Base-by-base conservation (phyloP, 1,140 invertebrate genomes). In the Heliconius hewitsoni region DNA sequence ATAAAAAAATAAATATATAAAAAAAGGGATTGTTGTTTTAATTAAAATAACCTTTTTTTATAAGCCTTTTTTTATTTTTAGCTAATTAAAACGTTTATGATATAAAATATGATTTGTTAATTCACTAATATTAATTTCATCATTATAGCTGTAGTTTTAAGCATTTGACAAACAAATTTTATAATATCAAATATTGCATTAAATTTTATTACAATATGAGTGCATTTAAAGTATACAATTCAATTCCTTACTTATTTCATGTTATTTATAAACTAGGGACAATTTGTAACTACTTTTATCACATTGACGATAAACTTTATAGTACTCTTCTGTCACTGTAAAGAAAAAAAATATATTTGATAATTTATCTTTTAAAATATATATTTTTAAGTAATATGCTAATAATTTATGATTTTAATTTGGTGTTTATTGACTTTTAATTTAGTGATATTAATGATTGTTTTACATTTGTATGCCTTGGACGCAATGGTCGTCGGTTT, bases 1-100 rank as follows among this genome's bases (percentile, higher is more conserved):
- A 85, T 86, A 89, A 90, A 92, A 90, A 90, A 90, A 86, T 30
- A 76, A 89, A 91, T 90, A 89, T 89, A 85, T 89, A 87, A 79
- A 86, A 90, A 87, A 90, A 66, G 77, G 76, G 66, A 74, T 57
- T 87, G 87, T 89, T 84, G 80, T 89, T 91, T 83, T 74, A 74
- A 73, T 80, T 77, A 30, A 23, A 73, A 27, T 73, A n/a, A 50
- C 9, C 52, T 74, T 66, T 52, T 74, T 1, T 60, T 71, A 0
- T 23, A 57, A 50, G 37, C 19, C 8, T 19, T 52, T 39, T 30
- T 71, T 71, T 77, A 77, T 72, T 77, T 72, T 72, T 23, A 71
- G 46, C 42, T 46, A 27, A 34, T 50, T 8, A 19, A 71, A 70
- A 50, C n/a, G n/a, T 42, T 19, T 39, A 72, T 72, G 9, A 72